Percentiles rank a stretch among this genome's conserved stretches.
These are phyloP conservation scores for Sycobia sp. DNA, from an alignment of 1,140 invertebrate genomes.

Conservation along the genomic window DNA sequence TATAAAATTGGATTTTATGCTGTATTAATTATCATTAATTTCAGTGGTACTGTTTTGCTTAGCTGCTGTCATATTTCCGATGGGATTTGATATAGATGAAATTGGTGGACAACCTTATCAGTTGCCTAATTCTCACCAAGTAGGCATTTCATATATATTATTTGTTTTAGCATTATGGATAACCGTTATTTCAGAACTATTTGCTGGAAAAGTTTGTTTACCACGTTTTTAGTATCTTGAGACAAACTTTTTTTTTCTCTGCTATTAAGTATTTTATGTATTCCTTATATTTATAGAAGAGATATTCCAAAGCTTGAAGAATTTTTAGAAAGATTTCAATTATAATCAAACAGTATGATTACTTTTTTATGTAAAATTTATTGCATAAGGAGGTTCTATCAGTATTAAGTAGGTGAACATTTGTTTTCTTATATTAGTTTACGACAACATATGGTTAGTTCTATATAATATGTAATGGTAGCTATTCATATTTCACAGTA, in stretches of 20 bases:
- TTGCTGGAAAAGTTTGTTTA: constrained; percentile 96
- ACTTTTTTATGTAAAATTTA: background rate
- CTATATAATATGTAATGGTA: too few species aligned
- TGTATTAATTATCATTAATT: constrained; percentile 52
- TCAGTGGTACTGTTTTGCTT: constrained; percentile 94
- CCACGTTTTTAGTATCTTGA: constrained; percentile 80
- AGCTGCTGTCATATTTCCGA: constrained; percentile 93
- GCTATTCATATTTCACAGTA: too few species aligned
- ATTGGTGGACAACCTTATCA: constrained; percentile 96
- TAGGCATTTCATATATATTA: constrained; percentile 93
- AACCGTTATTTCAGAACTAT: constrained; percentile 93
- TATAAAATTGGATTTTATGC: background rate
- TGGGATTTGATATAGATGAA: constrained; percentile 93
- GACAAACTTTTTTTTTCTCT: constrained; percentile 37
- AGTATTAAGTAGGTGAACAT: too few species aligned
- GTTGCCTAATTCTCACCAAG: constrained; percentile 92
- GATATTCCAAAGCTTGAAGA: constrained; percentile 30
- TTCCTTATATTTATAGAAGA: constrained; percentile 32
- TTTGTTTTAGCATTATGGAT: constrained; percentile 95
- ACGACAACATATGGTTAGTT: too few species aligned
- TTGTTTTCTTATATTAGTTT: too few species aligned
- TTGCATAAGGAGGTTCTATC: too few species aligned
- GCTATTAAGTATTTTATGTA: constrained; percentile 35
- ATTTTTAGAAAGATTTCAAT: constrained; percentile 26
- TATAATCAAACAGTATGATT: constrained; percentile 12